These are phyloP conservation scores for Trachythela sp. DNA, from an alignment of 64 coral and sea anemone genomes.

Conservation along the genomic window DNA sequence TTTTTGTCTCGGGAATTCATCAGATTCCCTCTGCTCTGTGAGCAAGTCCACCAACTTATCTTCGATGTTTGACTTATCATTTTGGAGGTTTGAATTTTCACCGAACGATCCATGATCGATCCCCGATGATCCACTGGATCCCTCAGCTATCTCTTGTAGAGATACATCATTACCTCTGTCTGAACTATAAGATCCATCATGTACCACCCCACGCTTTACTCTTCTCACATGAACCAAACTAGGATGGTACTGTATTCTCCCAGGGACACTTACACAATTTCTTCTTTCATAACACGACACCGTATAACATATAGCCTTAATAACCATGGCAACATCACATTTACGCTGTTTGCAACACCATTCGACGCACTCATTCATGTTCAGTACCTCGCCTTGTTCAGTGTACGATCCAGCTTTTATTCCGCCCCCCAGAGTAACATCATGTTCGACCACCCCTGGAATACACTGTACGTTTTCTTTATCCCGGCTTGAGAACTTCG, in stretches of 20 bases:
- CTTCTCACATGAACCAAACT: constrained; percentile 64
- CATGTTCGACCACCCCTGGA: not conserved
- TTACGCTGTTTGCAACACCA: constrained; percentile 59
- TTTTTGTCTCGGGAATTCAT: not conserved
- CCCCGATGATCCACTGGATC: not conserved
- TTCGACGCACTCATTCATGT: constrained; percentile 66
- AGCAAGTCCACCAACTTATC: not conserved
- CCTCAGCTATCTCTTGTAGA: not conserved
- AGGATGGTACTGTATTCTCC: constrained; percentile 51
- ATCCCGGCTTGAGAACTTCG: not conserved
- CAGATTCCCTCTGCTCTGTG: not conserved
- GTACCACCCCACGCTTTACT: not conserved
- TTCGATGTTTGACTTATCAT: not conserved
- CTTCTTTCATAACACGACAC: constrained; percentile 55
- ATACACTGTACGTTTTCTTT: not conserved
- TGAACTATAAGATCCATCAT: not conserved
- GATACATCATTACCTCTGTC: not conserved
- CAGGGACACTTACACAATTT: constrained; percentile 67
- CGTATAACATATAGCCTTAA: constrained; percentile 72
- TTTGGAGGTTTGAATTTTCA: not conserved
- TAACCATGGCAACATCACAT: constrained; percentile 79
- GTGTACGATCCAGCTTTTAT: constrained; percentile 61
- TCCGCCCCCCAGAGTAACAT: constrained; percentile 64
- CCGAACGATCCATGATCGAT: not conserved
- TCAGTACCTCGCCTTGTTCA: constrained; percentile 42